Evolutionary conservation across 2,113 vertebrate genomes (phyloP), one percentile per base, ranked within the genome.

Genomic region (Menidia beryllina): DNA sequence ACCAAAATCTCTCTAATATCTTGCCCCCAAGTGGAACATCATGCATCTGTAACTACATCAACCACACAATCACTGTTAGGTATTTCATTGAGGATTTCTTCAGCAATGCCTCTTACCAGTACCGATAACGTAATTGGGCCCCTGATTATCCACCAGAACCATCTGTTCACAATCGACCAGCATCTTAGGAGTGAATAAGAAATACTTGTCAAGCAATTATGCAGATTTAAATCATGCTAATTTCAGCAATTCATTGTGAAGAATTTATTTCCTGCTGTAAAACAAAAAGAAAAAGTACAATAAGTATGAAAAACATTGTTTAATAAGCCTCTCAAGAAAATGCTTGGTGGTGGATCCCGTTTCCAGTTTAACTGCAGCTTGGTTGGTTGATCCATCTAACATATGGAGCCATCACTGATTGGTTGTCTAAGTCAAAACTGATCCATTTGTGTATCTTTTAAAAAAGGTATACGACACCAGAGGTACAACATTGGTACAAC

Each of bases 71-170:
- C 39, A 17, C n/a, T 56, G 20, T 56, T 48, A 12, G 11, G 61
- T 8, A 26, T 73, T 11, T 8, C 12, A 8, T 57, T 10, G 48
- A 10, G 34, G 25, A 20, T 20, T 36, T 43, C n/a, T 34, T 34
- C 30, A 34, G 30, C 7, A 34, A 34, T 34, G 30, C 5, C 86
- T 88, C 97, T 95, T 92, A 98, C 98, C 48, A 91, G 70, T 51
- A 98, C 88, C 38, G 95, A 94, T 45, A 98, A 83, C n/a, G 95
- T 73, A 52, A 98, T 93, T 0, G 98, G 97, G 63, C 96, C 96
- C 75, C 93, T 89, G 59, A 98, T 97, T 70, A 99, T 98, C 96
- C 97, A 98, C 96, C 97, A 98, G 86, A 97, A 95, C 75, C 88
- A 90, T 82, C 87, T 93, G 73, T 93, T 96, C 8, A 68, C 69